phyloP scores from a whole-genome alignment of 2,797 vertebrate genomes.

The Clarias laeviceps region DNA sequence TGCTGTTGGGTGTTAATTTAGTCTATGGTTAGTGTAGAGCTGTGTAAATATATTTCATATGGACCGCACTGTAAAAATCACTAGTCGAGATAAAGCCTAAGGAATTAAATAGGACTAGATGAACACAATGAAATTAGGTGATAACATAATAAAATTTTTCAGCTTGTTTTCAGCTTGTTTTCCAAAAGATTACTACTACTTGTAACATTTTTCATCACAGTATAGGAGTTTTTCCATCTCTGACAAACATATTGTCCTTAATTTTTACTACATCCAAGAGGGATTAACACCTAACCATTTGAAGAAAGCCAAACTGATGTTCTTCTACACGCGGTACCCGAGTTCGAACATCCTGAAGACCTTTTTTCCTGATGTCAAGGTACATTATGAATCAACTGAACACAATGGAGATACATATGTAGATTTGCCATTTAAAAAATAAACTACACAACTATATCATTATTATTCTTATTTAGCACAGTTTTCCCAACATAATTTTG shows the following conservation, averaged over 20 bases:
- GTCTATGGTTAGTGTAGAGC: slow-evolving; percentile 73
- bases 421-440: neutral
- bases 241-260: slow-evolving; percentile 42
- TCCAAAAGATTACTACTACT: neutral
- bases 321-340: slow-evolving; percentile 96
- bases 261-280: slow-evolving; percentile 83
- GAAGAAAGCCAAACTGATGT: slow-evolving; percentile 98
- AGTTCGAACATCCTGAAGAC: slow-evolving; percentile 91
- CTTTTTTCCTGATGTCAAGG: slow-evolving; percentile 95
- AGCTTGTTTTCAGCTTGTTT: no score
- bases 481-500: neutral
- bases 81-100: slow-evolving; percentile 12
- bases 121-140: neutral
- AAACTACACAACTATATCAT: no score
- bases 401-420: neutral
- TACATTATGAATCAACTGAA: slow-evolving; percentile 61
- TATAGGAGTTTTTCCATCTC: neutral
- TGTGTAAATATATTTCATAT: slow-evolving; percentile 76
- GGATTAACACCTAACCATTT: slow-evolving; percentile 90
- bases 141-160: neutral
- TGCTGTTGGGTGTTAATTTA: slow-evolving; percentile 78
- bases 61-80: slow-evolving; percentile 42
- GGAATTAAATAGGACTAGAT: slow-evolving; percentile 11
- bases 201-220: neutral
- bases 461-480: neutral